phyloP scores from a whole-genome alignment of 2,797 vertebrate genomes.

The Telmatherina bonti region DNA sequence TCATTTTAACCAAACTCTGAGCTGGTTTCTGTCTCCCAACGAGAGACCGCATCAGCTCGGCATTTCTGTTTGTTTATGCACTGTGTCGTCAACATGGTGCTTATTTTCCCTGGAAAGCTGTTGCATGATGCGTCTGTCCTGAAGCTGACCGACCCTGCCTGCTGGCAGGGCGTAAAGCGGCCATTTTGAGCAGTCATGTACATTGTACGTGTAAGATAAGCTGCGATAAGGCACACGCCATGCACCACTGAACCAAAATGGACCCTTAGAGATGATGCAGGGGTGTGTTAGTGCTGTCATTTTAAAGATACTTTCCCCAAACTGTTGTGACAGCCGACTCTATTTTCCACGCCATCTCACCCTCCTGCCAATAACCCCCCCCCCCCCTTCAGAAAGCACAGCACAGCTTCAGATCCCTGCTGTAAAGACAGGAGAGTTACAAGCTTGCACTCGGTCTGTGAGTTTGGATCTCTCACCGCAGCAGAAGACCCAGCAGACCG shows the following conservation, averaged over 20 bases:
- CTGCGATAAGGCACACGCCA: slow-evolving; percentile 45
- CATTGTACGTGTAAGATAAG: slow-evolving; percentile 33
- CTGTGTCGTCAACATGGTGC: too few species aligned
- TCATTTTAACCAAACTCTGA: background rate
- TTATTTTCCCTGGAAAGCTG: background rate
- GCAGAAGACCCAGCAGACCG: slow-evolving; percentile 9
- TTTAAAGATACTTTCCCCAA: slow-evolving; percentile 44
- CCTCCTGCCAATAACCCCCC: slow-evolving; percentile 50
- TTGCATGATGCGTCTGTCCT: background rate
- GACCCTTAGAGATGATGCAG: slow-evolving; percentile 22
- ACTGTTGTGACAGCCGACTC: slow-evolving; percentile 59
- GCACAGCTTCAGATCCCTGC: slow-evolving; percentile 19
- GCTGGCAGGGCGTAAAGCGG: slow-evolving; percentile 8
- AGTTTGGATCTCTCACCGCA: slow-evolving; percentile 30
- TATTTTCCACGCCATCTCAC: slow-evolving; percentile 53
- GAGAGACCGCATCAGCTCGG: background rate
- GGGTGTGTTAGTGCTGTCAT: slow-evolving; percentile 38
- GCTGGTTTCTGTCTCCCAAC: background rate
- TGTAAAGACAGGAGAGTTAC: slow-evolving; percentile 43
- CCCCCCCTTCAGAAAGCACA: slow-evolving; percentile 9
- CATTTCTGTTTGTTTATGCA: slow-evolving; percentile 1
- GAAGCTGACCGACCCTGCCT: background rate
- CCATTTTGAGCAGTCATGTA: slow-evolving; percentile 51
- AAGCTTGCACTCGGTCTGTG: slow-evolving; percentile 23
- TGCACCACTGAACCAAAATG: slow-evolving; percentile 46